These are phyloP conservation scores for Batillaria attramentaria DNA, from an alignment of 1,140 invertebrate species.

Conservation along the genomic window DNA sequence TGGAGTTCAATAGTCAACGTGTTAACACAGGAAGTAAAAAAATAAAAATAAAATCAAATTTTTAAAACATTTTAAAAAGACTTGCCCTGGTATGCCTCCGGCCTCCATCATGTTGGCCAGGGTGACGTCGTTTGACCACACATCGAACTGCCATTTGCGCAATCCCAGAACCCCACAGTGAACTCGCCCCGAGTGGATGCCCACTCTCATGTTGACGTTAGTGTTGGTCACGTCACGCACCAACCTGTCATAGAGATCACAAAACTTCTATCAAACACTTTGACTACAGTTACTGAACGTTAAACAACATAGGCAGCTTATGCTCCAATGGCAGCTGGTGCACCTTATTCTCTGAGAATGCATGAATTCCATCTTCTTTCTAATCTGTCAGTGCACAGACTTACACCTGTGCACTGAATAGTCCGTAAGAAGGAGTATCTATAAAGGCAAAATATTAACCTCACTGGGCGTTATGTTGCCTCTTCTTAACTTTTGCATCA, in stretches of 20 bases:
- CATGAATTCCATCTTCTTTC: constrained; percentile 1
- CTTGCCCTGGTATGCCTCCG: constrained; percentile 90
- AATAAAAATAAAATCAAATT: too few species aligned
- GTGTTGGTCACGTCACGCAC: constrained; percentile 61
- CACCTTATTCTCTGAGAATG: not conserved
- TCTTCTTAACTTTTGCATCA: too few species aligned
- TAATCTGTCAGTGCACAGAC: not conserved
- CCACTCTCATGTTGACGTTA: constrained; percentile 93
- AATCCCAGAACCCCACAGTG: constrained; percentile 93
- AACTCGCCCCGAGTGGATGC: constrained; percentile 93
- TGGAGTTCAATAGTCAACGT: too few species aligned
- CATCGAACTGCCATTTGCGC: constrained; percentile 96
- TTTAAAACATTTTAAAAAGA: not conserved
- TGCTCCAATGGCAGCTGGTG: too few species aligned
- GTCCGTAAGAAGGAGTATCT: too few species aligned
- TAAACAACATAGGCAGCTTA: too few species aligned
- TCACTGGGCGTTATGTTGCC: too few species aligned
- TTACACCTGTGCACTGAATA: too few species aligned
- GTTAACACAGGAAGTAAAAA: too few species aligned
- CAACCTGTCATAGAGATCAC: constrained; percentile 45
- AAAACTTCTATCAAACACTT: too few species aligned
- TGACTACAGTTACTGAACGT: too few species aligned
- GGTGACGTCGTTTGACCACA: constrained; percentile 96
- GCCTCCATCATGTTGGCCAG: constrained; percentile 96
- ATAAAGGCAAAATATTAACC: too few species aligned